These are phyloP conservation scores for Microplitis demolitor DNA, from an alignment of 1,140 invertebrate genomes.

Conservation along the genomic window DNA sequence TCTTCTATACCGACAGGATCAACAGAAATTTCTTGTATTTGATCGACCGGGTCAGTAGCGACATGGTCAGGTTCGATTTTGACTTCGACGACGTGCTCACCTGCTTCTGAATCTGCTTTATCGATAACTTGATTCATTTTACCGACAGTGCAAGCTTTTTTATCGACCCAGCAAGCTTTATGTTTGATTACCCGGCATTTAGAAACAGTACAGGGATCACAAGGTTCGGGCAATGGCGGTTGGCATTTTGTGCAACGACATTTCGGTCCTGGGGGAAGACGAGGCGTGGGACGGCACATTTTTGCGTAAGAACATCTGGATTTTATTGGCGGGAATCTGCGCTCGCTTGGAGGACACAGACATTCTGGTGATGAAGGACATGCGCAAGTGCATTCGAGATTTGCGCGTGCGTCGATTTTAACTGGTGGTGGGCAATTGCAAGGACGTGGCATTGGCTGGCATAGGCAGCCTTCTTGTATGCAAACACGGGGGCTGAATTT, in stretches of 20 bases:
- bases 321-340: slow-evolving; percentile 37
- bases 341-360: slow-evolving; percentile 42
- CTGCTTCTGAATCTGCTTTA: too few species aligned
- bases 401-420: slow-evolving; percentile 36
- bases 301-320: slow-evolving; percentile 10
- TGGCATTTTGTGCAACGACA: slow-evolving; percentile 24
- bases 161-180: too few species aligned
- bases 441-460: slow-evolving; percentile 36
- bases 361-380: slow-evolving; percentile 41
- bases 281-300: slow-evolving; percentile 14
- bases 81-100: too few species aligned
- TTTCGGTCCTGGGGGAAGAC: slow-evolving; percentile 19
- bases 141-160: too few species aligned
- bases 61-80: too few species aligned
- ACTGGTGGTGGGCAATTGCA: slow-evolving; percentile 42
- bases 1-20: too few species aligned
- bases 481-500: too few species aligned
- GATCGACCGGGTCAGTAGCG: too few species aligned
- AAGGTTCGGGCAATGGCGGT: slow-evolving; percentile 30
- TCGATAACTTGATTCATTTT: too few species aligned
- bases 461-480: slow-evolving; percentile 30
- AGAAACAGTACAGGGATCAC: slow-evolving; percentile 27
- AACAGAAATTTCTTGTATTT: too few species aligned
- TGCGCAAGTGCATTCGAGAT: slow-evolving; percentile 40
- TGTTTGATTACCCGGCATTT: slow-evolving; percentile 6